Evolutionary conservation across 2,113 vertebrate species (phyloP).

Genomic region (Lynx canadensis): DNA sequence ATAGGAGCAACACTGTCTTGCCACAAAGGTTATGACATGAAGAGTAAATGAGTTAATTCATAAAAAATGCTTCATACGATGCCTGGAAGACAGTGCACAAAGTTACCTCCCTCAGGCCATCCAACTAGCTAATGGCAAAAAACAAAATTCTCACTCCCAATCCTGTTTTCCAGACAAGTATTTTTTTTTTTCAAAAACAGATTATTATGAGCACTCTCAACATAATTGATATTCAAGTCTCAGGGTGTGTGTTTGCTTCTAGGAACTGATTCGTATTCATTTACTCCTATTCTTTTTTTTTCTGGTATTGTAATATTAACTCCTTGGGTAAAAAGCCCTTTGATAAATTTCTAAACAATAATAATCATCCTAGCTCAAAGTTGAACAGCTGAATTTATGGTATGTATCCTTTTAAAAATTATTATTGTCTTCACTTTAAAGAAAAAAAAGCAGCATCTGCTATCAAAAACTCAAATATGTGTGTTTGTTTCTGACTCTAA

Average conservation of each 20-base stretch:
- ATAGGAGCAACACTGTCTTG: not conserved
- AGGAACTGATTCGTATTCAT: not conserved
- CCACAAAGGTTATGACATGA: not conserved
- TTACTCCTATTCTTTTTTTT: not conserved
- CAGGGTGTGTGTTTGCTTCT: not conserved
- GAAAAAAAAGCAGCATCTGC: not conserved
- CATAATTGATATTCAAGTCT: not conserved
- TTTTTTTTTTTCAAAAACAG: not conserved
- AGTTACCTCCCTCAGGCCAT: not conserved
- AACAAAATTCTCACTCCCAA: not conserved
- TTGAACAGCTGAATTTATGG: not conserved
- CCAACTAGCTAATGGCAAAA: not conserved
- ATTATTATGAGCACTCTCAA: not conserved
- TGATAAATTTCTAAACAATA: not conserved
- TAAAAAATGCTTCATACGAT: not conserved
- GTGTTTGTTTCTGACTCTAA: slow-evolving; percentile 6
- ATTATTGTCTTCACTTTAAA: not conserved
- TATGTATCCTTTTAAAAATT: not conserved
- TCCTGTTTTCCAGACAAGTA: not conserved
- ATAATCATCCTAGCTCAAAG: not conserved
- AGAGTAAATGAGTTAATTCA: not conserved
- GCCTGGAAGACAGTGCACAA: not conserved
- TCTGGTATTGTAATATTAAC: not conserved
- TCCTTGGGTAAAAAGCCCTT: not conserved
- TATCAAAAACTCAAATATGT: not conserved